Evolutionary conservation across 2,888 invertebrate species (phyloP), one percentile per base, ranked within the genome.

Genomic region (Clanis bilineata): DNA sequence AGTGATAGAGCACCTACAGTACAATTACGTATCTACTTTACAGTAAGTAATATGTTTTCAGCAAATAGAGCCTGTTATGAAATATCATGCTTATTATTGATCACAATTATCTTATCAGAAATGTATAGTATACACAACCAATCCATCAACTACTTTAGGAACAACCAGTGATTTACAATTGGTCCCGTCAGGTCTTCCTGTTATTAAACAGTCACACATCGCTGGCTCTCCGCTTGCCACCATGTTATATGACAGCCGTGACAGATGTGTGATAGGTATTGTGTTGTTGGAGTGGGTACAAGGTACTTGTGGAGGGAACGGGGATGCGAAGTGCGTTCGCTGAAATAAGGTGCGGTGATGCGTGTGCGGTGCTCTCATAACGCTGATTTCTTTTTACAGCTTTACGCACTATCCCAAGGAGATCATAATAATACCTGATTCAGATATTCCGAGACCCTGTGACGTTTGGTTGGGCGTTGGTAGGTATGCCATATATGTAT

Each of bases 131-230:
- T 28, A 4, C 62, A 62, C 57, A 57, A 63, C 44, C 61, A 62
- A 57, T 41, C 32, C 10, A 61, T 62, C 63, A 62, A 63, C 57
- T 65, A 61, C 63, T 62, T 61, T 67, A 61, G 60, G 59, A 59
- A 61, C 63, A 69, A 65, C 62, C 61, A 51, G 65, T 64, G 65
- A 82, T 85, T 83, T 77, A 62, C 74, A 68, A 83, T 83, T 79
- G 70, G 75, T 62, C 74, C 76, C 74, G 68, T 70, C 64, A 63
- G 41, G 63, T 78, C 73, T 81, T 81, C 82, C 83, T 76, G 83
- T 67, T 67, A 83, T 86, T 85, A 85, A 61, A 68, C 60, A 62
- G 62, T 58, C 32, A 41, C 25, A 22, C 25, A 51, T 58, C 56
- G 60, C 36, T 63, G 58, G 18, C 22, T 36, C 39, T 56, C 58